Percentiles rank a stretch among this genome's conserved stretches.
Conservation (phyloP, 2,113 vertebrate genomes). For the Pterocles gutturalis region DNA sequence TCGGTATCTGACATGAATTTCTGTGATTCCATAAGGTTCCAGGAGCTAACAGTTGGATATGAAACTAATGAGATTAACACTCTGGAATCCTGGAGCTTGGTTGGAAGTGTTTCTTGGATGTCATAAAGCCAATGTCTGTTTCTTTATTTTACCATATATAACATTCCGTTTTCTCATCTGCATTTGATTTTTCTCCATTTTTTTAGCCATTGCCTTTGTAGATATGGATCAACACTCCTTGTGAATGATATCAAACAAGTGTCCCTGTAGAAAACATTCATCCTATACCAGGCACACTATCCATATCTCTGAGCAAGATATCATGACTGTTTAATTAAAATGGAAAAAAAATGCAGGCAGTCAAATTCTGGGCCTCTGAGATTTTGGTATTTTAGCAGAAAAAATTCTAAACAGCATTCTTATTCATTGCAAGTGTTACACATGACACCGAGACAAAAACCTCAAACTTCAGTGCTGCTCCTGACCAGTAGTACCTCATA, state of each 20-base stretch:
- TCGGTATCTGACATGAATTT: background rate
- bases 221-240: background rate
- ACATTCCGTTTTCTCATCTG: slow-evolving; percentile 38
- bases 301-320: background rate
- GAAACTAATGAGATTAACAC: slow-evolving; percentile 42
- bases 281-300: background rate
- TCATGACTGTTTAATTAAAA: background rate
- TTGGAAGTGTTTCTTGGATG: slow-evolving; percentile 24
- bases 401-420: background rate
- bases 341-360: background rate
- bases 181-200: slow-evolving; percentile 40
- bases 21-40: background rate
- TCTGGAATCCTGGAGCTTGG: slow-evolving; percentile 4
- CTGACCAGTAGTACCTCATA: background rate
- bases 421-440: background rate
- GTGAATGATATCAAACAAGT: background rate
- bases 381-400: background rate
- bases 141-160: slow-evolving; percentile 34
- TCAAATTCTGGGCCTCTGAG: background rate
- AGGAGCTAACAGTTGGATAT: background rate
- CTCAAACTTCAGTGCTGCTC: background rate
- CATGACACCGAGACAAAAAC: background rate
- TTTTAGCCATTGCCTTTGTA: background rate
- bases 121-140: background rate
- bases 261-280: background rate